These are phyloP conservation scores for Dasypolia templi DNA, from an alignment of 2,888 invertebrate species.

Conservation along the genomic window DNA sequence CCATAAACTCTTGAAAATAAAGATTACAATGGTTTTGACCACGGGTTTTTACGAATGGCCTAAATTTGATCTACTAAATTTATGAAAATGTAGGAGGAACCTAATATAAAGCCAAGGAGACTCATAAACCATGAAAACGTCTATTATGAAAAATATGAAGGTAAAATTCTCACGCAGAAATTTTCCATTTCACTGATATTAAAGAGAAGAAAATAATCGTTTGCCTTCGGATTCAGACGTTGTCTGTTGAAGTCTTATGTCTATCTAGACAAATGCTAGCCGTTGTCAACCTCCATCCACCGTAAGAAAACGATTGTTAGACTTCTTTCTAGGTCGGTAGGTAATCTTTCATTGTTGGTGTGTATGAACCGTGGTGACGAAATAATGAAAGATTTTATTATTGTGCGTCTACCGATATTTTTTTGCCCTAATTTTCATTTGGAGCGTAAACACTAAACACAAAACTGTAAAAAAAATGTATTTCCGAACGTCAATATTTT, in stretches of 20 bases:
- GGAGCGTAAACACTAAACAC: background rate
- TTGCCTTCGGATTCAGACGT: conserved; percentile 10
- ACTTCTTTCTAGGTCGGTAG: conserved; percentile 33
- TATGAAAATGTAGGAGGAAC: conserved; percentile 40
- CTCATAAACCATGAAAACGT: conserved; percentile 33
- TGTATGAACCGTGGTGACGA: no score
- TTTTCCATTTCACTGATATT: conserved; percentile 30
- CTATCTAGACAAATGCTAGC: conserved; percentile 18
- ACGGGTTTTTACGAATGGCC: conserved; percentile 6
- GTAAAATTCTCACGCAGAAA: conserved; percentile 4
- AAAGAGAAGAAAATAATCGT: conserved; percentile 26
- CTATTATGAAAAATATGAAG: conserved; percentile 27
- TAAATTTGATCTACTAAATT: conserved; percentile 26
- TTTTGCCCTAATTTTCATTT: background rate
- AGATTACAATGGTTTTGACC: conserved; percentile 7
- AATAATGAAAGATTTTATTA: conserved; percentile 22
- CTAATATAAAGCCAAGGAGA: conserved; percentile 17
- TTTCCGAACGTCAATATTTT: no score
- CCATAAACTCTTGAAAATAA: conserved; percentile 1
- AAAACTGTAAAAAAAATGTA: no score
- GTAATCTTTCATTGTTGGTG: conserved; percentile 24
- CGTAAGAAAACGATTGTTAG: conserved; percentile 37
- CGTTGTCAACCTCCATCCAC: conserved; percentile 20
- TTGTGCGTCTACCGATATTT: background rate
- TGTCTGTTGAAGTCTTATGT: conserved; percentile 19